phyloP scores from a whole-genome alignment of 2,113 vertebrate species.

The Eudyptes chrysolophus region DNA sequence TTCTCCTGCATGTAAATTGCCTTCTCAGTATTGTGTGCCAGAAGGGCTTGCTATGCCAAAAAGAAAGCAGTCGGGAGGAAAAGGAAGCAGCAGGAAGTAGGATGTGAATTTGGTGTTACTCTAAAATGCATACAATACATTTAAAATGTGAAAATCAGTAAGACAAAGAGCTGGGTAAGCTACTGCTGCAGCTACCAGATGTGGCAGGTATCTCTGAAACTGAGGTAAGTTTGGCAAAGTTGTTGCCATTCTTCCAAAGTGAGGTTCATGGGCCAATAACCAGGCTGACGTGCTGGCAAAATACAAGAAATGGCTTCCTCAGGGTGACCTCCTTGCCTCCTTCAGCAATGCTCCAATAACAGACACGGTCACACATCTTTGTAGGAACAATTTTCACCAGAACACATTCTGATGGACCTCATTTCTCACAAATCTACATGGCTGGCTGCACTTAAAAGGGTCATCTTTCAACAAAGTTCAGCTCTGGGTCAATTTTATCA shows the following conservation, averaged over 20 bases:
- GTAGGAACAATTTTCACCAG: not conserved
- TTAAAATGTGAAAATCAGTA: not conserved
- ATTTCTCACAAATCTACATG: not conserved
- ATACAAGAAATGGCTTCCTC: not conserved
- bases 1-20: constrained; percentile 9
- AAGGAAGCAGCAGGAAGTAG: not conserved
- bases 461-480: not conserved
- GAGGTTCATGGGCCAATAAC: not conserved
- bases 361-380: not conserved
- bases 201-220: not conserved
- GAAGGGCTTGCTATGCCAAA: not conserved
- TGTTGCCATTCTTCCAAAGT: not conserved
- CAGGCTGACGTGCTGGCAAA: not conserved
- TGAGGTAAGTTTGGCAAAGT: not conserved
- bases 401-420: not conserved
- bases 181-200: not conserved
- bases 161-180: not conserved
- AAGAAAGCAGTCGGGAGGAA: not conserved
- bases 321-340: not conserved
- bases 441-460: not conserved
- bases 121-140: not conserved
- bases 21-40: not conserved
- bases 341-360: not conserved
- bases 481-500: not conserved
- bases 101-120: not conserved